Evolutionary conservation across 2,113 vertebrate species (phyloP).

Genomic region (Turnix velox): DNA sequence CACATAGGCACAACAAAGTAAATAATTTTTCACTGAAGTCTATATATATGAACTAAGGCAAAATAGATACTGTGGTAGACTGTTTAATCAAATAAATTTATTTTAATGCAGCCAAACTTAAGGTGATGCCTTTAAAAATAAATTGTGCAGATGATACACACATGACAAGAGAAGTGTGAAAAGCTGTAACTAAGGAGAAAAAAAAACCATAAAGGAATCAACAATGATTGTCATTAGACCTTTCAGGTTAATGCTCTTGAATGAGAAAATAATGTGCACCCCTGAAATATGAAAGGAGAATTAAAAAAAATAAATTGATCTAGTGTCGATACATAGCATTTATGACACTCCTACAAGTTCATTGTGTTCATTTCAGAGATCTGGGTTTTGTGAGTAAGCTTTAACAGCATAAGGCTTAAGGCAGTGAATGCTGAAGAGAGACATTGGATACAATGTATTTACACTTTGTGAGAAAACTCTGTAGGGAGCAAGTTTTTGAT

Average conservation of each 20-base stretch:
- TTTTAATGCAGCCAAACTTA: background rate
- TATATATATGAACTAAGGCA: background rate
- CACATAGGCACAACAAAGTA: background rate
- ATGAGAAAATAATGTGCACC: background rate
- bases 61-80: background rate
- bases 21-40: background rate
- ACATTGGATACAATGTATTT: background rate
- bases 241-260: background rate
- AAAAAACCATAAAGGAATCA: background rate
- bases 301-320: background rate
- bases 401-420: background rate
- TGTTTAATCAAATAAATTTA: background rate
- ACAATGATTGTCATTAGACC: background rate
- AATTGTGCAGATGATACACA: background rate
- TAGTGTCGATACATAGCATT: background rate
- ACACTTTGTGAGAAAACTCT: background rate
- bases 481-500: background rate
- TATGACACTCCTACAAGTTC: background rate
- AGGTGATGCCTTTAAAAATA: background rate
- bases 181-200: background rate
- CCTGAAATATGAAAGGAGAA: background rate
- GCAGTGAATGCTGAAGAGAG: background rate
- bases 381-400: background rate
- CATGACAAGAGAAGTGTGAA: background rate
- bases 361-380: background rate